Percentiles rank a stretch among this genome's conserved stretches.
These are phyloP conservation scores for Pogonus chalceus DNA, from an alignment of 1,140 invertebrate genomes.

Conservation along the genomic window DNA sequence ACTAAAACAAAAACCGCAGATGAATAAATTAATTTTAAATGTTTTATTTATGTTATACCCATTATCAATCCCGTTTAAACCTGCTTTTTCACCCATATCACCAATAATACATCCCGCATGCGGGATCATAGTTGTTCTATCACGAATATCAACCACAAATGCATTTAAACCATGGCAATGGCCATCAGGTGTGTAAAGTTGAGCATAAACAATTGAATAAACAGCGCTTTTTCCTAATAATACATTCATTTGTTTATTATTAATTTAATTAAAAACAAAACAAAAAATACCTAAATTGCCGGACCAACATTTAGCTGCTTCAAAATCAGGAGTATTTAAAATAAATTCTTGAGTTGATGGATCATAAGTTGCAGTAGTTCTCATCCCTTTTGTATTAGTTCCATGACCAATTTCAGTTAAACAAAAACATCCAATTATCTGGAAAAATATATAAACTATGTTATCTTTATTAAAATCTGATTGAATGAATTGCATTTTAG, in stretches of 20 bases:
- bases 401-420: slow-evolving; percentile 93
- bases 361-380: slow-evolving; percentile 86
- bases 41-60: slow-evolving; percentile 47
- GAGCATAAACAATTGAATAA: slow-evolving; percentile 79
- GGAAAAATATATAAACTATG: slow-evolving; percentile 8
- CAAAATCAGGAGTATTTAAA: slow-evolving; percentile 82
- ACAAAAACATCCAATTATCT: slow-evolving; percentile 74
- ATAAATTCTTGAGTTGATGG: slow-evolving; percentile 66
- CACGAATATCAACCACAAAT: slow-evolving; percentile 72
- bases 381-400: slow-evolving; percentile 82
- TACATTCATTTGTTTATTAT: no score
- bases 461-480: no score
- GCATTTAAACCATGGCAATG: slow-evolving; percentile 73
- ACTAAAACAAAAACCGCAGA: slow-evolving; percentile 3
- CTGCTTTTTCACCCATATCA: slow-evolving; percentile 83
- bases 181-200: slow-evolving; percentile 62
- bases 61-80: slow-evolving; percentile 83
- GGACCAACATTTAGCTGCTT: slow-evolving; percentile 92
- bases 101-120: slow-evolving; percentile 59
- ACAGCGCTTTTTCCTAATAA: slow-evolving; percentile 69
- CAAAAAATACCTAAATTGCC: slow-evolving; percentile 63
- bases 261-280: no score
- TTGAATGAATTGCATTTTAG: no score
- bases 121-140: slow-evolving; percentile 58
- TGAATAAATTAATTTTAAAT: slow-evolving; percentile 5